Conservation (phyloP, 2,113 vertebrate species). For the Sisor rabdophorus region DNA sequence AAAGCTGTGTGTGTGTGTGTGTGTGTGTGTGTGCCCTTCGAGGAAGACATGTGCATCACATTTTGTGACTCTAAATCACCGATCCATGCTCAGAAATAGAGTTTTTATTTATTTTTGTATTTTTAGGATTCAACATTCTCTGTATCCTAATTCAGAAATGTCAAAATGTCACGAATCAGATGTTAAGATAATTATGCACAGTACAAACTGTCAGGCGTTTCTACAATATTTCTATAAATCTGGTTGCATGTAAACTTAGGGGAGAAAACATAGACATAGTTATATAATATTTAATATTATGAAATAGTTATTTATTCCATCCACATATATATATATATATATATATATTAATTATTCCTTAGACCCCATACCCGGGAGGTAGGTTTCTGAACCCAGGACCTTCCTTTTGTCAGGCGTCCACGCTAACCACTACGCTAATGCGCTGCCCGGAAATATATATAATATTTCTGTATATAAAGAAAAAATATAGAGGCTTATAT, state of each 20-base stretch:
- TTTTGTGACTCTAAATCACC: conserved; percentile 46
- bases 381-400: no score
- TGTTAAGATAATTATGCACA: background rate
- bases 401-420: no score
- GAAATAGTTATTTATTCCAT: no score
- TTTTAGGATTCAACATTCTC: no score
- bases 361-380: no score
- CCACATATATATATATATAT: no score
- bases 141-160: background rate
- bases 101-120: background rate
- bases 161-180: background rate
- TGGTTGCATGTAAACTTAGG: background rate
- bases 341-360: no score
- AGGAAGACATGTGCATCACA: conserved; percentile 58
- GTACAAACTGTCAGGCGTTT: background rate
- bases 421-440: no score
- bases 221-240: background rate
- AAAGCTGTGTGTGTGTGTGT: conserved; percentile 42
- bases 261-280: background rate
- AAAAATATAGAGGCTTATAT: no score
- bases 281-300: no score
- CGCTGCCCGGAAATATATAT: no score
- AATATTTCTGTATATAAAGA: no score
- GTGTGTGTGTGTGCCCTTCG: conserved; percentile 50
- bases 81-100: conserved; percentile 39